These are phyloP conservation scores for Dendroctonus valens DNA, from an alignment of 1,140 invertebrate species.

Conservation along the genomic window DNA sequence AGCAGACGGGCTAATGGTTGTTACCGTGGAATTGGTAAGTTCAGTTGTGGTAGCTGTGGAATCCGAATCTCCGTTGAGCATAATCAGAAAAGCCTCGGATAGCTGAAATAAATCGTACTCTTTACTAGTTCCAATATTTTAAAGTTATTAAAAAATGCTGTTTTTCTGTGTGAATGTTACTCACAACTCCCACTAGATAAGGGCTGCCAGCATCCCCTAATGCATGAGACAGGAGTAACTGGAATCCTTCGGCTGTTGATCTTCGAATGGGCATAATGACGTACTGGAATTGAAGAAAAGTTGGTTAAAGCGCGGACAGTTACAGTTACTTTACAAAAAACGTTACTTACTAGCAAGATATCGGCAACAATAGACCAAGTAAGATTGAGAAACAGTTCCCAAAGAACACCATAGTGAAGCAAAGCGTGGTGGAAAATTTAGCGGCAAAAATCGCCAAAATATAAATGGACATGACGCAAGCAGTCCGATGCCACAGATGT, in stretches of 20 bases:
- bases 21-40: slow-evolving; percentile 1
- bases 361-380: slow-evolving; percentile 99
- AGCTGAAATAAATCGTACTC: slow-evolving; percentile 62
- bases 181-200: slow-evolving; percentile 87
- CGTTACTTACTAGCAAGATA: slow-evolving; percentile 88
- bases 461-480: slow-evolving; percentile 83
- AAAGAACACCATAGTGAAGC: slow-evolving; percentile 78
- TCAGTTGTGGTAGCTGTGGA: neutral
- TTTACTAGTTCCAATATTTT: too few species aligned
- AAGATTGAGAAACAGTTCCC: slow-evolving; percentile 82
- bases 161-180: slow-evolving; percentile 42
- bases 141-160: slow-evolving; percentile 9
- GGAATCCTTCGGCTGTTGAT: slow-evolving; percentile 91
- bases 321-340: neutral
- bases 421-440: slow-evolving; percentile 57
- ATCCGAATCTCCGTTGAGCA: slow-evolving; percentile 18
- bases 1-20: slow-evolving; percentile 12
- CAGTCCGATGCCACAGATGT: slow-evolving; percentile 89
- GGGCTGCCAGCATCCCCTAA: slow-evolving; percentile 93
- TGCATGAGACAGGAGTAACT: slow-evolving; percentile 90
- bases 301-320: neutral
- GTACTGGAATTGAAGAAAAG: slow-evolving; percentile 65
- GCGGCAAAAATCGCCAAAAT: slow-evolving; percentile 72
- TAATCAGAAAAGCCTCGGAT: slow-evolving; percentile 63
- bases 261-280: slow-evolving; percentile 86